Base-by-base conservation (phyloP, 2,888 invertebrate species). In the Hybos culiciformis region DNA sequence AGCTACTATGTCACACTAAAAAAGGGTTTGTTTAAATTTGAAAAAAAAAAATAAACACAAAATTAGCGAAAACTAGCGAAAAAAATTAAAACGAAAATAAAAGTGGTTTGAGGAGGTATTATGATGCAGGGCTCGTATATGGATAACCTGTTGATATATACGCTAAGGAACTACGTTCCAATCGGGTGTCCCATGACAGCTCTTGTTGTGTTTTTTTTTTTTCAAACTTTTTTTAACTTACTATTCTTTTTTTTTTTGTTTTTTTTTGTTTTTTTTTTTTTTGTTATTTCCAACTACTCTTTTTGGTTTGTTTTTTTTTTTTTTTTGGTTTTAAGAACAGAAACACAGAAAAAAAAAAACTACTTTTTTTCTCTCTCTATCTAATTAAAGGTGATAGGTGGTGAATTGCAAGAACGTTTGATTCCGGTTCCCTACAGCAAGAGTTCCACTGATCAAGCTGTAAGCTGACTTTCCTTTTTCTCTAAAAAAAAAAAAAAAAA, bases 401-500 rank as follows among this genome's bases (percentile, higher is more conserved):
- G 94, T 78, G 92, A 93, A 80, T 91, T 91, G 80, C 91, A 93
- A 83, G 93, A 93, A 80, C 90, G 93, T 77, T 88, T 94, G 84
- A 93, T 94, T 75, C 92, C 94, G 75, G 93, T 94, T 75, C 94
- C 93, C 74, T 93, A 93, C 86, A 93, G 93, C 91, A 93, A 93
- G 87, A 92, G 90, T 75, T 91, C 92, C 75, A 94, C 93, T 77
- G 94, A 94, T 81, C 94, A 94, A 87, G 93, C 93, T 90, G 94
- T 94, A 94, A 94, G 94, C 83, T 74, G 74, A n/a, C 77, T 76
- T 74, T 74, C 70, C 68, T 68, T 67, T 65, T 67, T n/a, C 49
- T 66, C 67, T 67, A 66, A 63, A 61, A 60, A 19, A 34, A 34
- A 18, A 34, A 34, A 34, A 34, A 18, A 29, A 29, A 29, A 12